These are phyloP conservation scores for Exaiptasia diaphana DNA, from an alignment of 64 coral and sea anemone genomes.

Conservation along the genomic window DNA sequence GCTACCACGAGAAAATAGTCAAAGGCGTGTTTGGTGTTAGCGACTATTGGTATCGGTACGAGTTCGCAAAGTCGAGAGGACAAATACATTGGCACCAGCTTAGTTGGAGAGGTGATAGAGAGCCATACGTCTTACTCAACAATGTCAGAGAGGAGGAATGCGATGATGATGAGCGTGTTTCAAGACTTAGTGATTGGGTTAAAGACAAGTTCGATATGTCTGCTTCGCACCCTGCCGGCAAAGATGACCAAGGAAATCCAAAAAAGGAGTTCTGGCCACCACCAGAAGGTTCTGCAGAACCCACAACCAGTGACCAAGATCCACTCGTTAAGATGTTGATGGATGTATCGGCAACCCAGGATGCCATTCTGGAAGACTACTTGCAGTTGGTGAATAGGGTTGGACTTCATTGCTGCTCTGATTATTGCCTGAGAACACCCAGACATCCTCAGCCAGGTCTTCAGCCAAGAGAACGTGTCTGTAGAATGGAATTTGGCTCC, in stretches of 20 bases:
- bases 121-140: constrained; percentile 20
- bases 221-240: constrained; percentile 41
- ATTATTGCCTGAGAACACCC: constrained; percentile 34
- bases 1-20: constrained; percentile 7
- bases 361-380: constrained; percentile 29
- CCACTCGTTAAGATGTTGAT: constrained; percentile 45
- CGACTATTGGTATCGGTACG: constrained; percentile 24
- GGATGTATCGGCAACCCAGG: constrained; percentile 37
- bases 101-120: background rate
- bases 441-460: constrained; percentile 25
- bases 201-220: constrained; percentile 48
- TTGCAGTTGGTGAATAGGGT: constrained; percentile 21
- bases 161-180: constrained; percentile 3
- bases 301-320: constrained; percentile 22
- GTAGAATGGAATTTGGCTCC: constrained; percentile 30
- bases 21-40: constrained; percentile 10
- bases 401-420: constrained; percentile 25
- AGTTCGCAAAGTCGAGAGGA: constrained; percentile 14
- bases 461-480: constrained; percentile 17
- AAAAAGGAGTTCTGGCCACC: constrained; percentile 18
- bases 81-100: constrained; percentile 42
- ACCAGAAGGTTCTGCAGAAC: constrained; percentile 37
- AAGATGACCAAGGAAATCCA: constrained; percentile 22
- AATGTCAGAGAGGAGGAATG: background rate
- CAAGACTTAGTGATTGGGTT: constrained; percentile 31